Evolutionary conservation across 2,888 invertebrate genomes (phyloP), one percentile per base, ranked within the genome.

Genomic region (Agrotis puta): DNA sequence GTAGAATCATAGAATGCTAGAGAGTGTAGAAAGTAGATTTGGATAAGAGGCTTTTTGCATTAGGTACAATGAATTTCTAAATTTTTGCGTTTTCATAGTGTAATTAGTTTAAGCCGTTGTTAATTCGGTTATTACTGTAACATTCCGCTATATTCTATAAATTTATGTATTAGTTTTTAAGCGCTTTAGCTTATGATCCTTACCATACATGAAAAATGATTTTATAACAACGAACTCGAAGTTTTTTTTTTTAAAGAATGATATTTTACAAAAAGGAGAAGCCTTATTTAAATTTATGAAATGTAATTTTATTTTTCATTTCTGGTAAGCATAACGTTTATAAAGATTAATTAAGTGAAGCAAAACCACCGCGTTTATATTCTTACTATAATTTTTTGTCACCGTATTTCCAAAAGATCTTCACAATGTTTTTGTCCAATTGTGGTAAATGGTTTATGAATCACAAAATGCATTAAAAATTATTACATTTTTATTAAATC

Each of bases 101-200:
- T 67, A 63, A 22, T 74, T 66, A 74, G 61, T 51, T 53, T 64
- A 78, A 65, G 71, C 59, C 59, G 27, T 74, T 76, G 63, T 71
- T 70, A 59, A 79, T 64, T 78, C 47, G 58, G 45, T 69, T 73
- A 70, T 57, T 91, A 90, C 90, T 92, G 81, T 87, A 85, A 92
- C 93, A 93, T 93, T 92, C 93, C 93, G 88, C 86, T 85, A 72
- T 80, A 79, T 62, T 73, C 1, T 57, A 16, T 51, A 45, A 47
- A 59, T 50, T 45, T 51, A 53, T 14, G 43, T 48, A 33, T 61
- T 65, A 64, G 61, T 57, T 68, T 66, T 64, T 68, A 76, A 68
- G 58, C 20, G 58, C 33, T 45, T 62, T n/a, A 47, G 18, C 39
- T 69, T 69, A 53, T 57, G 1, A 50, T 58, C 61, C 64, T 79